These are phyloP conservation scores for Ephydatia muelleri DNA, from an alignment of 37 sponge, comb jelly and placozoan genomes.

Conservation along the genomic window DNA sequence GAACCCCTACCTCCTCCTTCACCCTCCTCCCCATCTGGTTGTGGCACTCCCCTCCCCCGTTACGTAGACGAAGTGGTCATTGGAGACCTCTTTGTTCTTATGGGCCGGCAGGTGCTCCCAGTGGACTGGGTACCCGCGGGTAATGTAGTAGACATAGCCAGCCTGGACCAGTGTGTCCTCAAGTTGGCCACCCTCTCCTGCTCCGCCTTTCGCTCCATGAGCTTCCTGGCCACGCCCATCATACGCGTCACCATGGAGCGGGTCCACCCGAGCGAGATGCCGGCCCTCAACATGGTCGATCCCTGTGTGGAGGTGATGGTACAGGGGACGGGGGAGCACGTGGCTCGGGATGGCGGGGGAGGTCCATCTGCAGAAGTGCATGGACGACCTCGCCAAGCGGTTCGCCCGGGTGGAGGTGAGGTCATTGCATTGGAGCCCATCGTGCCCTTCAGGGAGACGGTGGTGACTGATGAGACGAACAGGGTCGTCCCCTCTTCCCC, in stretches of 20 bases:
- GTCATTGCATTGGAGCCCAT: constrained; percentile 94
- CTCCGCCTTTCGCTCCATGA: constrained; percentile 85
- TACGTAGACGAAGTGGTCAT: constrained; percentile 38
- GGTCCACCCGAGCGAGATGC: constrained; percentile 67
- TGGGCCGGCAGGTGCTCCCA: constrained; percentile 82
- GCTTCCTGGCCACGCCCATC: constrained; percentile 80
- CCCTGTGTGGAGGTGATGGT: constrained; percentile 85
- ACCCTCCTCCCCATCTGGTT: constrained; percentile 10
- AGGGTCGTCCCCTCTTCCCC: neutral
- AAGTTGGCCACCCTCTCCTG: constrained; percentile 91
- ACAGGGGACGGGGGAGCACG: constrained; percentile 89
- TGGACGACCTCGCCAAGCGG: constrained; percentile 79
- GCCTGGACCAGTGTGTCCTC: constrained; percentile 76
- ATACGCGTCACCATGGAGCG: too few relatives aligned
- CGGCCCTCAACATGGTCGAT: constrained; percentile 86
- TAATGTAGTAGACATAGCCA: constrained; percentile 85
- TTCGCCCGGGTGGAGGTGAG: constrained; percentile 74
- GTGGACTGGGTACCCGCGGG: constrained; percentile 88
- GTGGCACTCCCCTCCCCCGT: neutral
- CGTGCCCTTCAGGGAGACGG: constrained; percentile 94
- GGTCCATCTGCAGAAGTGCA: constrained; percentile 92
- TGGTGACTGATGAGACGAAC: constrained; percentile 63
- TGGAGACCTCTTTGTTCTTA: constrained; percentile 78
- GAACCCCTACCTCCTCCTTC: constrained; percentile 31
- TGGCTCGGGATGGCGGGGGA: constrained; percentile 88